Base-by-base conservation (phyloP, 2,888 invertebrate species). In the Phanerotoma sp. region DNA sequence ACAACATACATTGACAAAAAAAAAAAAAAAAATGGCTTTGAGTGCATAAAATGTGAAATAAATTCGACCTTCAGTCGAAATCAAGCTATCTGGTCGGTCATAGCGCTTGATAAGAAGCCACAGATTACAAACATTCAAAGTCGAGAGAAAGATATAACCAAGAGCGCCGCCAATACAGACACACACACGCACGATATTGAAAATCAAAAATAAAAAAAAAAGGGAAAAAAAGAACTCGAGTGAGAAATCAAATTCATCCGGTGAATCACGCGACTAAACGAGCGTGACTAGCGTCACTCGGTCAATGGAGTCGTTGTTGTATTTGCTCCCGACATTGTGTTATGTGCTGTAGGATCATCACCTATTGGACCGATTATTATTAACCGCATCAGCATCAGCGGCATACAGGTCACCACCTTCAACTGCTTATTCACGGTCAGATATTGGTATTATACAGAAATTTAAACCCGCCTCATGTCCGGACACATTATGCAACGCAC, bases 11-110 rank as follows among this genome's bases (percentile, higher is more conserved):
- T 44, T 41, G 22, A 22, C 13, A 22, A 13, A 25, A 7, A 20
- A 16, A 45, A n/a, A 33, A 13, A 20, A 16, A 11, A 5, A 9
- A n/a, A n/a, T n/a, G n/a, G n/a, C n/a, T 10, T 35, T 22, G 22
- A 20, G 10, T 41, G 22, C 22, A 22, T 22, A 41, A 22, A 13
- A 41, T 41, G 46, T 51, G 35, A 49, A 53, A 59, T 51, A 61
- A 25, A 25, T 25, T 52, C 51, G 57, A 59, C 61, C 62, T 58
- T 57, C 56, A 59, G 54, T 52, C 51, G 48, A 55, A 57, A 60
- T 60, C 59, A 22, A 49, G 51, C 57, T 60, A 60, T 61, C 62
- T 53, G 56, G 56, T 50, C 56, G 54, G 58, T 51, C 52, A 40
- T 18, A 56, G 48, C n/a, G 48, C 7, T 45, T 20, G 32, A 45